These are phyloP conservation scores for Zaprionus gabonicus DNA, from an alignment of 1,140 invertebrate genomes.

Conservation along the genomic window DNA sequence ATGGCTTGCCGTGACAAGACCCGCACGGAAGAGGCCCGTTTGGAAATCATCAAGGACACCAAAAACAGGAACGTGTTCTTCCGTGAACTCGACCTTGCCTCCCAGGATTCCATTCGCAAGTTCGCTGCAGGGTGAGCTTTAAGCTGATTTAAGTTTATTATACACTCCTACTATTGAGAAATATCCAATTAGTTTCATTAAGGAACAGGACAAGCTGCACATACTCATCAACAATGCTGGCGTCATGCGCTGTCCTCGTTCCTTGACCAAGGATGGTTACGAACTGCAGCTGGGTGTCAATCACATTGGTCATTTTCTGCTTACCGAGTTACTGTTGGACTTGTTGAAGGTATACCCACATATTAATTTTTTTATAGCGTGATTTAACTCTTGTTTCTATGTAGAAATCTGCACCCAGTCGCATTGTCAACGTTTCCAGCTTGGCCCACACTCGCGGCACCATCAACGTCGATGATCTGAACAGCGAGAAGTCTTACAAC, in stretches of 20 bases:
- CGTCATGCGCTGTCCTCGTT: slow-evolving; percentile 90
- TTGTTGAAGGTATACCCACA: slow-evolving; percentile 87
- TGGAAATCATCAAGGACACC: slow-evolving; percentile 91
- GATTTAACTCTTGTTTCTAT: not conserved
- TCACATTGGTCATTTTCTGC: slow-evolving; percentile 93
- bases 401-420: slow-evolving; percentile 89
- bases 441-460: slow-evolving; percentile 88
- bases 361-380: not conserved
- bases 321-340: slow-evolving; percentile 94
- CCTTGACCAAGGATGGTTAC: slow-evolving; percentile 92
- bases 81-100: slow-evolving; percentile 92
- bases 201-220: slow-evolving; percentile 89
- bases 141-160: not conserved
- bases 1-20: slow-evolving; percentile 92
- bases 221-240: slow-evolving; percentile 96
- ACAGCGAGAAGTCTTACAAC: slow-evolving; percentile 89
- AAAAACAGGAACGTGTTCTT: slow-evolving; percentile 93
- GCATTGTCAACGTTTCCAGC: slow-evolving; percentile 93
- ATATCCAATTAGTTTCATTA: slow-evolving; percentile 85
- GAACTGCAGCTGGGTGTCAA: slow-evolving; percentile 96
- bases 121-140: slow-evolving; percentile 87
- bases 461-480: slow-evolving; percentile 92
- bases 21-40: slow-evolving; percentile 89
- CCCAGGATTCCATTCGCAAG: slow-evolving; percentile 90
- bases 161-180: not conserved